Evolutionary conservation across 2,113 vertebrate genomes (phyloP).

Genomic region (Scatophagus argus): DNA sequence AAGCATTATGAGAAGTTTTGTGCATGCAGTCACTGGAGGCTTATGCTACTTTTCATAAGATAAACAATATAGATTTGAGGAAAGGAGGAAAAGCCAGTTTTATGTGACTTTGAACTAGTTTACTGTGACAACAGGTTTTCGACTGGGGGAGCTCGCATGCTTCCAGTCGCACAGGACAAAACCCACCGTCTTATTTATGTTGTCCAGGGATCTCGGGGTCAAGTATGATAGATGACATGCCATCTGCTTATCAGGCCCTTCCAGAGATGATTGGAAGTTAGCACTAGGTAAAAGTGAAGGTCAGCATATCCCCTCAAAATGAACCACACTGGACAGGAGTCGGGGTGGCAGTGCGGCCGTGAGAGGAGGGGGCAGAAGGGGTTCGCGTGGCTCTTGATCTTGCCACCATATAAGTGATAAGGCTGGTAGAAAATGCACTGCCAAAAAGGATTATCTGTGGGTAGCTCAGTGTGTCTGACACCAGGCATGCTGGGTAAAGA

Average conservation of each 20-base stretch:
- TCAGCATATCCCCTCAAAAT: slow-evolving; percentile 74
- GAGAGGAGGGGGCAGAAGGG: slow-evolving; percentile 25
- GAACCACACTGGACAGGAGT: slow-evolving; percentile 51
- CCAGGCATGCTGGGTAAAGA: slow-evolving; percentile 68
- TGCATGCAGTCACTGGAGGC: slow-evolving; percentile 12
- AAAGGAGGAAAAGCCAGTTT: slow-evolving; percentile 13
- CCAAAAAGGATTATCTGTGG: slow-evolving; percentile 80
- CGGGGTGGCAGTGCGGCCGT: slow-evolving; percentile 16
- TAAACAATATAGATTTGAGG: slow-evolving; percentile 38
- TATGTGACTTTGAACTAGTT: neutral
- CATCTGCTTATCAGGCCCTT: slow-evolving; percentile 81
- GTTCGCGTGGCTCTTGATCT: slow-evolving; percentile 70
- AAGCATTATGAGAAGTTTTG: slow-evolving; percentile 13
- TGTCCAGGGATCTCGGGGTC: slow-evolving; percentile 72
- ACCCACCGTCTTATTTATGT: slow-evolving; percentile 65
- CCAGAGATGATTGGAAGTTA: slow-evolving; percentile 74
- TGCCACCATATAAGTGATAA: slow-evolving; percentile 76
- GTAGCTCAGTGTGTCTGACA: slow-evolving; percentile 73
- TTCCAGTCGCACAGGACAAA: slow-evolving; percentile 53
- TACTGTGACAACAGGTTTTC: slow-evolving; percentile 16
- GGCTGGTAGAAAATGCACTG: slow-evolving; percentile 68
- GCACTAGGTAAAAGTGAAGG: slow-evolving; percentile 75
- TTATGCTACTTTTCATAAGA: slow-evolving; percentile 18
- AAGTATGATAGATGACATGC: slow-evolving; percentile 80
- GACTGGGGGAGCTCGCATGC: slow-evolving; percentile 25